phyloP scores from a whole-genome alignment of 2,113 vertebrate species.

The Oryzias melastigma region DNA sequence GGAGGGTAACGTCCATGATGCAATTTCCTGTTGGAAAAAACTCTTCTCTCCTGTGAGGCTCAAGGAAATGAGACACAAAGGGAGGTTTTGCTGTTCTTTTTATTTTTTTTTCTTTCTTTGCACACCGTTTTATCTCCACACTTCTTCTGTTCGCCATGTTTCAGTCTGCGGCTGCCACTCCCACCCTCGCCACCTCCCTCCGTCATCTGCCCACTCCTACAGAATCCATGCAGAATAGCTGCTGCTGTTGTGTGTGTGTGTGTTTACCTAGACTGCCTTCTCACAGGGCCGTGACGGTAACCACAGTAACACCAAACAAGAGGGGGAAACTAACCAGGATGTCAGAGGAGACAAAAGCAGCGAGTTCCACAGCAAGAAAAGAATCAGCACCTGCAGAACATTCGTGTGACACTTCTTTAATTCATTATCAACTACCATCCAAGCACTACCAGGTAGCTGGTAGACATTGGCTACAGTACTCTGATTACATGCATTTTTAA shows the following conservation, averaged over 20 bases:
- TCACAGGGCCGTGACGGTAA: constrained; percentile 53
- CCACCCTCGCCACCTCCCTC: not conserved
- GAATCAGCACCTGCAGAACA: too few species aligned
- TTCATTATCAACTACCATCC: too few species aligned
- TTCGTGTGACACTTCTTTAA: too few species aligned
- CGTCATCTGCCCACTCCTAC: constrained; percentile 9
- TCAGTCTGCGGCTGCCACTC: constrained; percentile 12
- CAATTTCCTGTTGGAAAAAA: constrained; percentile 56
- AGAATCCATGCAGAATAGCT: constrained; percentile 22
- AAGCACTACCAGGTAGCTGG: too few species aligned
- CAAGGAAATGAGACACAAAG: constrained; percentile 59
- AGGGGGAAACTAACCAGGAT: constrained; percentile 45
- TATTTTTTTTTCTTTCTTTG: constrained; percentile 19
- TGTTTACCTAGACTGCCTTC: constrained; percentile 8
- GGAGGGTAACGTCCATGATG: constrained; percentile 38
- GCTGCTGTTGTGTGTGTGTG: constrained; percentile 1
- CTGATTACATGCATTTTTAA: too few species aligned
- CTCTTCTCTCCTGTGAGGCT: not conserved
- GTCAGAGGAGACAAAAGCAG: constrained; percentile 24
- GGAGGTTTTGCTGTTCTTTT: not conserved
- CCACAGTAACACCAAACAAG: constrained; percentile 58
- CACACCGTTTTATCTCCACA: constrained; percentile 32
- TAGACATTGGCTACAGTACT: too few species aligned
- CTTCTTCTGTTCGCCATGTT: constrained; percentile 9
- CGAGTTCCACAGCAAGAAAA: constrained; percentile 1